A percentile compares a stretch with the other conserved stretches of the same genome.
These are phyloP conservation scores for Matsumyia berberina DNA, from an alignment of 2,888 invertebrate genomes.

Conservation along the genomic window DNA sequence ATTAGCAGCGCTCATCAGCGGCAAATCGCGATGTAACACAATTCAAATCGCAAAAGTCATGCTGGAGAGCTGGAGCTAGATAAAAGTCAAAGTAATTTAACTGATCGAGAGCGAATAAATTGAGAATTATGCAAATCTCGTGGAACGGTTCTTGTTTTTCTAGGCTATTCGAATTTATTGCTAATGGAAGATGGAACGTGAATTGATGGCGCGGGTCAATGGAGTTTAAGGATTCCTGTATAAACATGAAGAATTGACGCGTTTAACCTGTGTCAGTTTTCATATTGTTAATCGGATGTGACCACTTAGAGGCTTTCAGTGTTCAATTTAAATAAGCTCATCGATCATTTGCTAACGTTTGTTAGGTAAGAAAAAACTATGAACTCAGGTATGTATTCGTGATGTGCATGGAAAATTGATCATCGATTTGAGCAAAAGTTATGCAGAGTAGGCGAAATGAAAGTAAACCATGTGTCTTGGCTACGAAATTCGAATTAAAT, in stretches of 20 bases:
- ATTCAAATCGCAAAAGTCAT: conserved; percentile 30
- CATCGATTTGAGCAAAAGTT: too few relatives aligned
- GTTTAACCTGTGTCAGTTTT: conserved; percentile 41
- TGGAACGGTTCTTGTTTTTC: conserved; percentile 6
- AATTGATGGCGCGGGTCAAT: conserved; percentile 67
- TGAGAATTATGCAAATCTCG: conserved; percentile 75
- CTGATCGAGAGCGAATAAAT: conserved; percentile 56
- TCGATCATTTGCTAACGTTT: too few relatives aligned
- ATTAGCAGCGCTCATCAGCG: conserved; percentile 52
- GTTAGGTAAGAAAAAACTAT: too few relatives aligned
- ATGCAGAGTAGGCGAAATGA: too few relatives aligned
- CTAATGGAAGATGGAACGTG: conserved; percentile 52
- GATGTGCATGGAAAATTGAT: too few relatives aligned
- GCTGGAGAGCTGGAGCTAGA: conserved; percentile 30
- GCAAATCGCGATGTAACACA: conserved; percentile 40
- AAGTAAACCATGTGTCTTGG: too few relatives aligned
- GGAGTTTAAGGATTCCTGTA: conserved; percentile 62
- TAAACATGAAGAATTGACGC: conserved; percentile 18
- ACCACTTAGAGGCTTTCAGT: neutral
- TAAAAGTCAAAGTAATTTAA: conserved; percentile 54
- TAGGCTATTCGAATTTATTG: conserved; percentile 52
- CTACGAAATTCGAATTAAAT: too few relatives aligned
- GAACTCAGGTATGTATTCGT: too few relatives aligned
- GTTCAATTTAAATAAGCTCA: too few relatives aligned
- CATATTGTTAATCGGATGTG: conserved; percentile 13